Conservation (phyloP, 2,797 vertebrate genomes). For the Myotis findleyi region DNA sequence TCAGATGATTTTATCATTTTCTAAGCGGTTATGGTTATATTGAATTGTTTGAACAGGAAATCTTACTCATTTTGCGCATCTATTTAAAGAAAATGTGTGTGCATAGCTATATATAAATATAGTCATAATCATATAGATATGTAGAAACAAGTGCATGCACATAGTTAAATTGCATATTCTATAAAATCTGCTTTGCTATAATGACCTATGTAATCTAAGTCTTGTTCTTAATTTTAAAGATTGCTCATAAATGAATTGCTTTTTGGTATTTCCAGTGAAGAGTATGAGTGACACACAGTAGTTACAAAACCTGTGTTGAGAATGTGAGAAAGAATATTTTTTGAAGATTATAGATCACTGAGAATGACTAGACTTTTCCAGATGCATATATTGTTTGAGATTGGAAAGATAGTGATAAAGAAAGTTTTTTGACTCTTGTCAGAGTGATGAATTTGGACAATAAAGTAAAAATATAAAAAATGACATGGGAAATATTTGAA, state of each 20-base stretch:
- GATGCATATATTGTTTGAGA: slow-evolving; percentile 59
- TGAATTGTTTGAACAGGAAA: background rate
- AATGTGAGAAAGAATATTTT: slow-evolving; percentile 58
- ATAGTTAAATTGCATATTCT: background rate
- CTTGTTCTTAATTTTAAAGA: slow-evolving; percentile 40
- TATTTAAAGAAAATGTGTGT: background rate
- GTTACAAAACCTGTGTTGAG: background rate
- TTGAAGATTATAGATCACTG: background rate
- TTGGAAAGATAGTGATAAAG: slow-evolving; percentile 63
- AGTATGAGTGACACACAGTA: background rate
- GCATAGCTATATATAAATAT: too few relatives aligned
- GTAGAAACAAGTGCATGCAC: background rate
- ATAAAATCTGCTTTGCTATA: background rate
- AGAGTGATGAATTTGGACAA: slow-evolving; percentile 72
- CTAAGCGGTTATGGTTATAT: background rate
- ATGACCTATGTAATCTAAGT: background rate
- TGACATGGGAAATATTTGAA: slow-evolving; percentile 49
- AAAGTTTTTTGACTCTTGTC: slow-evolving; percentile 76
- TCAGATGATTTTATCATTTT: background rate
- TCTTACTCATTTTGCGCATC: background rate
- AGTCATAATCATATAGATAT: background rate
- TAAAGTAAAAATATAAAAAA: slow-evolving; percentile 73
- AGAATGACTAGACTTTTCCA: slow-evolving; percentile 48
- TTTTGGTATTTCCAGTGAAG: background rate
- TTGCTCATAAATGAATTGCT: background rate